Evolutionary conservation across 2,797 vertebrate genomes (phyloP).

Genomic region (Cirrhinus mrigala): DNA sequence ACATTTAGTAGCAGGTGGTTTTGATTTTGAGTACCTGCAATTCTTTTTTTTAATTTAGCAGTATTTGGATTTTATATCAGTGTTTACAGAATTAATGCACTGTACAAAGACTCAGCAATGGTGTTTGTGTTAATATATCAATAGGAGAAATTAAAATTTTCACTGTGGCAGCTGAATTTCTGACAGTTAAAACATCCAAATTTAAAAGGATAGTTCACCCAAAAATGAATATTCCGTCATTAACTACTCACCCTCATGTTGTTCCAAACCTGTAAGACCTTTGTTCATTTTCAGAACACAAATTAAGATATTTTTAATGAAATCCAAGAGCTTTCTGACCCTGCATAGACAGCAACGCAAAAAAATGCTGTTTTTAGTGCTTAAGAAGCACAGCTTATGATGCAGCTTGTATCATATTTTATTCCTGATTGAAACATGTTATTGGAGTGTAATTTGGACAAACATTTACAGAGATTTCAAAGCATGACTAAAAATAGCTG

Average conservation of each 20-base stretch:
- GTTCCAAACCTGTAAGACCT: too few species aligned
- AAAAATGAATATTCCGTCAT: too few species aligned
- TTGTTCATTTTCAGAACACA: too few species aligned
- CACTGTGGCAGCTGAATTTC: too few species aligned
- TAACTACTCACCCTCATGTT: too few species aligned
- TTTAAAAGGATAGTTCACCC: too few species aligned
- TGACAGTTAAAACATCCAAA: not conserved
- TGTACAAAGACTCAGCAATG: not conserved
- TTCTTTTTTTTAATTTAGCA: not conserved
- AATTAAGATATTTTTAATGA: too few species aligned
- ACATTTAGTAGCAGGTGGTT: conserved; percentile 28
- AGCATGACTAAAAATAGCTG: not conserved
- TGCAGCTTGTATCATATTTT: not conserved
- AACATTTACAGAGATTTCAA: not conserved
- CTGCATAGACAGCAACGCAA: too few species aligned
- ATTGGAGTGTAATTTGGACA: not conserved
- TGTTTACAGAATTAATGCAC: not conserved
- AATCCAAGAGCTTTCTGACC: too few species aligned
- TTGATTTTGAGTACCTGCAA: conserved; percentile 10
- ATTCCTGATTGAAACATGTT: conserved; percentile 14
- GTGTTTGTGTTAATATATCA: not conserved
- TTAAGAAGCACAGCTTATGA: not conserved
- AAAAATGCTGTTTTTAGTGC: not conserved
- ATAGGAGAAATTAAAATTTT: not conserved
- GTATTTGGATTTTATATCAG: not conserved